phyloP scores from a whole-genome alignment of 2,888 invertebrate genomes.

The Sepiola atlantica region DNA sequence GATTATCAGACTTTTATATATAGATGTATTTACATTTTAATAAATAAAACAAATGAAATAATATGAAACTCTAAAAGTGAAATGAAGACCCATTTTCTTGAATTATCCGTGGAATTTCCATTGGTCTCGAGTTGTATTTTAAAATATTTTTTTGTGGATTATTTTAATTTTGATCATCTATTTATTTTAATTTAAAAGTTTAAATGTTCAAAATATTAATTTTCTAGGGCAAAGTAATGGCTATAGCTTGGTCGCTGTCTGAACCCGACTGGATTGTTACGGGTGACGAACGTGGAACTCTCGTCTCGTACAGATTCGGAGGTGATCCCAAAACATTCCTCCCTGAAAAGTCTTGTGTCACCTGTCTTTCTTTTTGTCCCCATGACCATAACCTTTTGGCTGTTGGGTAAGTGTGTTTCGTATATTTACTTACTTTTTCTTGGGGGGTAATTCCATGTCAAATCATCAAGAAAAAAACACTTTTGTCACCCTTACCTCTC shows the following conservation, averaged over 20 bases:
- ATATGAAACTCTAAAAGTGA: too few species aligned
- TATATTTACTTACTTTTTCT: background rate
- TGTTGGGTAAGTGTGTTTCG: conserved; percentile 77
- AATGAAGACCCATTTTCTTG: too few species aligned
- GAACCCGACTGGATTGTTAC: conserved; percentile 74
- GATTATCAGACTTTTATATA: too few species aligned
- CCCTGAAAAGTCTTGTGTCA: conserved; percentile 73
- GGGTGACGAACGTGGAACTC: conserved; percentile 76
- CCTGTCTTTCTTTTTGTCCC: conserved; percentile 79
- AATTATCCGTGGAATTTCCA: too few species aligned
- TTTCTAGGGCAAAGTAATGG: conserved; percentile 64
- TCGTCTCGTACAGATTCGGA: conserved; percentile 77
- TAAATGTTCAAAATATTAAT: background rate
- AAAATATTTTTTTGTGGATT: background rate
- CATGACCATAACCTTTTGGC: conserved; percentile 78
- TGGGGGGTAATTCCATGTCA: too few species aligned
- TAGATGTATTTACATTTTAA: too few species aligned
- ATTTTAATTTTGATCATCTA: conserved; percentile 24
- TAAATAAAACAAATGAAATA: too few species aligned
- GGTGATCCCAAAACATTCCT: conserved; percentile 73
- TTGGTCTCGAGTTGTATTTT: too few species aligned
- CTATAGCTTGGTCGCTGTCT: conserved; percentile 65
- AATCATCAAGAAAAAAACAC: too few species aligned
- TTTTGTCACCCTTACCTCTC: too few species aligned
- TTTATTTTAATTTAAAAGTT: background rate